phyloP scores from a whole-genome alignment of 2,113 vertebrate genomes.

The Alligator mississippiensis region DNA sequence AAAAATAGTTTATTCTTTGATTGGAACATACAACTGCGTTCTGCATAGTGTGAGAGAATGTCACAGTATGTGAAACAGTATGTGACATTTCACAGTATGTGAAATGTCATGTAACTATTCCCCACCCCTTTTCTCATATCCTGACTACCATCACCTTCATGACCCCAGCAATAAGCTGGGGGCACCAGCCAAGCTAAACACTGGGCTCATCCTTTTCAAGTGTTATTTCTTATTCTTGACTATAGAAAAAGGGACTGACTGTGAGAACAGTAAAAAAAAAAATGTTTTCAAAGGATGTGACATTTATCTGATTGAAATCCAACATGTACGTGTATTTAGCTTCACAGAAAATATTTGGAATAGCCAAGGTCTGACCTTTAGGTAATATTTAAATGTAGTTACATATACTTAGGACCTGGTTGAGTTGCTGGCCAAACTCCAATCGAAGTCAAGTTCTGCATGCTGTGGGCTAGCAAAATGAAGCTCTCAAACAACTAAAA shows the following conservation, averaged over 20 bases:
- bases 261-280: not conserved
- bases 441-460: not conserved
- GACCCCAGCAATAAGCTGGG: slow-evolving; percentile 18
- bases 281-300: not conserved
- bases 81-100: not conserved
- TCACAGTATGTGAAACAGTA: not conserved
- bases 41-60: slow-evolving; percentile 2
- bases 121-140: slow-evolving; percentile 32
- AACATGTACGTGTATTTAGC: not conserved
- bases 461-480: not conserved
- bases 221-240: slow-evolving; percentile 1
- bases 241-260: not conserved
- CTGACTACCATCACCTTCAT: slow-evolving; percentile 2
- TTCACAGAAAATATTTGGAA: not conserved
- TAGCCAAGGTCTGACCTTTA: not conserved
- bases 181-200: slow-evolving; percentile 49
- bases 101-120: not conserved
- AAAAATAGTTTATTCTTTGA: slow-evolving; percentile 50
- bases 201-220: slow-evolving; percentile 16
- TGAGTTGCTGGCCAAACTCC: rapidly evolving
- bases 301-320: not conserved
- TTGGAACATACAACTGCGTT: slow-evolving; percentile 37
- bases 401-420: not conserved
- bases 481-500: not conserved
- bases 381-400: not conserved